Conservation (phyloP, 1,140 invertebrate species). For the Vanessa tameamea region DNA sequence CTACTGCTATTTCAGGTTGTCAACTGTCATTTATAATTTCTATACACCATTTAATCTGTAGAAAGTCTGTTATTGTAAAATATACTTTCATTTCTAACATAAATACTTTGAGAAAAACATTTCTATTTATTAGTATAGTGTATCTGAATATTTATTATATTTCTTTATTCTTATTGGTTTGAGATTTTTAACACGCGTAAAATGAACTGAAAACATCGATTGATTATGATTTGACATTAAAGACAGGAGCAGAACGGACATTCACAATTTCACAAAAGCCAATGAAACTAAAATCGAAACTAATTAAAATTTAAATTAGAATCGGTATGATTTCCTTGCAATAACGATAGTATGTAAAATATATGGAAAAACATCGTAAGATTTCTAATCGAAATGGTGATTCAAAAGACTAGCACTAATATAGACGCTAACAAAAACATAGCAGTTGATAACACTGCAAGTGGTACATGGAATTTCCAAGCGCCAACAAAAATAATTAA, state of each 20-base stretch:
- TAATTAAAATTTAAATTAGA: conserved; percentile 4
- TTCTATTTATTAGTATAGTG: too few species aligned
- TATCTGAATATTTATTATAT: too few species aligned
- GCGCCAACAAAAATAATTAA: conserved; percentile 54
- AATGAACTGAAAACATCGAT: background rate
- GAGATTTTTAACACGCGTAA: too few species aligned
- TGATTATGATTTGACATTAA: background rate
- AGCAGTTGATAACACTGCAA: conserved; percentile 46
- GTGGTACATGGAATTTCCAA: conserved; percentile 64
- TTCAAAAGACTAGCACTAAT: conserved; percentile 70
- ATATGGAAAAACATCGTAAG: conserved; percentile 11
- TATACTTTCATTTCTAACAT: too few species aligned
- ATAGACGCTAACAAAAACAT: conserved; percentile 52
- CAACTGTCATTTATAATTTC: too few species aligned
- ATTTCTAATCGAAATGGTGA: conserved; percentile 64
- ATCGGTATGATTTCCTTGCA: background rate
- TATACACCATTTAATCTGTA: too few species aligned
- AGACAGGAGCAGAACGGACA: background rate
- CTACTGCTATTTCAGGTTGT: too few species aligned
- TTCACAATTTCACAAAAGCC: background rate
- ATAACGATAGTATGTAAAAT: conserved; percentile 20
- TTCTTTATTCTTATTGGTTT: too few species aligned
- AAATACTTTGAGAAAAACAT: too few species aligned
- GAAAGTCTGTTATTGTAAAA: too few species aligned
- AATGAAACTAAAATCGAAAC: background rate